Conservation (phyloP, 2,113 vertebrate species). For the Condylura cristata region DNA sequence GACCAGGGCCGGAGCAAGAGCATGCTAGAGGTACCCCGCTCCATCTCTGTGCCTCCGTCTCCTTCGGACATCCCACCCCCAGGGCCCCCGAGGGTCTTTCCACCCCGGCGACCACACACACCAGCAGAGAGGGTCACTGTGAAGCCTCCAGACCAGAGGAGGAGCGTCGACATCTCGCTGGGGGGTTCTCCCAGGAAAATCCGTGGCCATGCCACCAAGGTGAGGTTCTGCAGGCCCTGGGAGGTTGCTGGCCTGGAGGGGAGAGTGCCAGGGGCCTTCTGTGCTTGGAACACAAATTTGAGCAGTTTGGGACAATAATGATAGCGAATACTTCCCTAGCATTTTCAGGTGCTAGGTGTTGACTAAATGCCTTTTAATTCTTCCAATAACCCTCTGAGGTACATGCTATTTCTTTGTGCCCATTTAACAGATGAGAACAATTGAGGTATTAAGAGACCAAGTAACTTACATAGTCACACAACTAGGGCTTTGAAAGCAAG, state of each 20-base stretch:
- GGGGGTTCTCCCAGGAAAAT: conserved; percentile 91
- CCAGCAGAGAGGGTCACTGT: conserved; percentile 95
- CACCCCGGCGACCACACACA: conserved; percentile 93
- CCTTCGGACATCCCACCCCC: conserved; percentile 94
- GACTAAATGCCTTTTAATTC: background rate
- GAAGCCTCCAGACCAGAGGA: conserved; percentile 90
- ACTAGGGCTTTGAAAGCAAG: background rate
- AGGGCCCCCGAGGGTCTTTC: conserved; percentile 89
- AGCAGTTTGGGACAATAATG: background rate
- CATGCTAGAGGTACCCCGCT: conserved; percentile 95
- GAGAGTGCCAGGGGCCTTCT: background rate
- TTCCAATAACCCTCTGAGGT: background rate
- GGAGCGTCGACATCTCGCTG: conserved; percentile 87
- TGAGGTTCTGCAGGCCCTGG: conserved; percentile 68
- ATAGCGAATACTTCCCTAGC: fast-evolving
- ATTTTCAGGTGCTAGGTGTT: background rate
- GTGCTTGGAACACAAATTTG: background rate
- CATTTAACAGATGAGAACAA: background rate
- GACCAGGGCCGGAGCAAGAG: conserved; percentile 92
- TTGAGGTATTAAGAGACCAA: background rate
- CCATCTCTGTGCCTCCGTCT: conserved; percentile 96
- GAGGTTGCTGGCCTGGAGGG: background rate
- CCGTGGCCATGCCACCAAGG: conserved; percentile 90
- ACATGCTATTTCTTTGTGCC: background rate
- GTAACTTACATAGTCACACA: background rate